Base-by-base conservation (phyloP, 2,888 invertebrate species). In the Hylaea fasciaria region DNA sequence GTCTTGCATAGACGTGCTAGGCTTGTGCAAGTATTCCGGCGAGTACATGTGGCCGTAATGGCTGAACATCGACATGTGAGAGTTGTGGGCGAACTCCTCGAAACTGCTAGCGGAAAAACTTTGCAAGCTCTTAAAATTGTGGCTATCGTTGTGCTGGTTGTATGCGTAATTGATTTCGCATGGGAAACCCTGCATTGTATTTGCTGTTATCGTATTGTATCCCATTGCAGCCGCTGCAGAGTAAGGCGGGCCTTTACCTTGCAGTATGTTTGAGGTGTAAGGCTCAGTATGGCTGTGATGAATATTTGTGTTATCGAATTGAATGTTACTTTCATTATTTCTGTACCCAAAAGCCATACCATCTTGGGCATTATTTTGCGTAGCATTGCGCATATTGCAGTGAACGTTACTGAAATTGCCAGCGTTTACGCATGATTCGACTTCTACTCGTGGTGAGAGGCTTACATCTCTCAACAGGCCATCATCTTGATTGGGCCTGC, bases 401-500 rank as follows among this genome's bases (percentile, higher is more conserved):
- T 95, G 95, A 50, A 95, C 90, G 80, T 94, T 95, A 68, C 94
- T 94, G 76, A 95, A 96, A 79, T 93, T 94, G 28, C 94, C 94
- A 60, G 93, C 86, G 78, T 94, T 94, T 16, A 95, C 94, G 80
- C 95, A 95, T 44, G 94, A 93, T 79, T 94, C 94, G 57, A 94
- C 93, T 80, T 94, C 94, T 47, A 94, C 87, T 73, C 94, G 92
- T 32, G 94, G 93, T 66, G 93, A 86, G 39, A 93, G 80, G 72
- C 77, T 93, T 16, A 93, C 92, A 74, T 94, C 94, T 67, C 93
- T 86, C 64, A 94, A 76, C 70, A 94, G 81, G 40, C 86, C 85
- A 64, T 88, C 88, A 65, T 88, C 88, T 66, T 85, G 83, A 69
- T 74, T 80, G 8, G 54, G 28, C 65, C 82, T 79, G 78, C 87